Base-by-base conservation (phyloP, 1,140 invertebrate species). In the Ceratoteleas bidentatus region DNA sequence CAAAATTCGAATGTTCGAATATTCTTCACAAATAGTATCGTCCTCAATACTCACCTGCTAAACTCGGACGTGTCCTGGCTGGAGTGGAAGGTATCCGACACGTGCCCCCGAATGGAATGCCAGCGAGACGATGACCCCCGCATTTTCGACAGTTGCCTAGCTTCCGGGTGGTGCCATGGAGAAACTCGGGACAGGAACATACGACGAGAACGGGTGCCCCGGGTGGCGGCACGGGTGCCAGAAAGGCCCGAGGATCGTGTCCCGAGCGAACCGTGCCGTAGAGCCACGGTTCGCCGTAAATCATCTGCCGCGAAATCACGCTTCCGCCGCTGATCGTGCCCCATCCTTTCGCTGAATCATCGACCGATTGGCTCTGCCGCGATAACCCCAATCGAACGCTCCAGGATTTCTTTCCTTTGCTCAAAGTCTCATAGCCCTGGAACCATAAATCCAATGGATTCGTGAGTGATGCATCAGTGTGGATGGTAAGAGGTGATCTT, bases 271-370 rank as follows among this genome's bases (percentile, higher is more conserved):
- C 80, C 3, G 95, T 95, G 66, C 95, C 95, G 83, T 96, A 96
- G 0, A 96, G 92, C 95, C 95, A 96, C 34, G 95, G 95, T 79
- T 96, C 95, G 0, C 87, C 95, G 90, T 96, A 96, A 79, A 96
- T 94, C 95, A 96, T 96, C 86, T 95, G 96, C 87, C 95, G 95
- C 45, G 94, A 95, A 69, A 96, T 87, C 5, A 94, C 90, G 75
- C 92, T 93, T 11, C 93, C 91, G 13, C 90, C 91, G 54, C 90
- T 92, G 79, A 92, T 89, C 82, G 90, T 90, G 7, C 93, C 91
- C 89, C 93, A 94, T 45, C 92, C 92, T 69, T 92, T 92, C 52
- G 90, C 89, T 38, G 85, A 75, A 85, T 92, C 85, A 90, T 92
- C 88, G 13, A 69, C 40, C 9, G 84, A 81, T 34, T 90, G 88